Evolutionary conservation across 2,888 invertebrate genomes (phyloP).

Genomic region (Drosophila affinis): DNA sequence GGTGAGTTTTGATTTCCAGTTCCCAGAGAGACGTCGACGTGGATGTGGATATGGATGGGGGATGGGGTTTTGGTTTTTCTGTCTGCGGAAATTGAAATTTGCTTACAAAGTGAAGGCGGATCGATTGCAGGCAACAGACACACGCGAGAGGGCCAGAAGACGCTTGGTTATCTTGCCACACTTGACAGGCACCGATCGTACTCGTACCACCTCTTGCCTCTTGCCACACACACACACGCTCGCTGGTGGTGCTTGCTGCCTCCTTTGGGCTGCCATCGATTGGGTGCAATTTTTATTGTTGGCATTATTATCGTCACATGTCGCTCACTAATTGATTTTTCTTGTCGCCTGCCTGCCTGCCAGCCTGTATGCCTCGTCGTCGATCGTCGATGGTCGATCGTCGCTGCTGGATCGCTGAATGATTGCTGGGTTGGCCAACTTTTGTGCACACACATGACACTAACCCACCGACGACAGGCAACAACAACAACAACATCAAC

Average conservation of each 20-base stretch:
- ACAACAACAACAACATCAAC: slow-evolving; percentile 25
- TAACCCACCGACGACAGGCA: slow-evolving; percentile 62
- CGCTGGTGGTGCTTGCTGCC: slow-evolving; percentile 35
- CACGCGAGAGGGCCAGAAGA: slow-evolving; percentile 24
- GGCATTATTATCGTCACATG: slow-evolving; percentile 84
- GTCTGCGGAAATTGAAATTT: slow-evolving; percentile 64
- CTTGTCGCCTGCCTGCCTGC: slow-evolving; percentile 83
- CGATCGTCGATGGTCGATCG: slow-evolving; percentile 54
- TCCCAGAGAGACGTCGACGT: slow-evolving; percentile 14
- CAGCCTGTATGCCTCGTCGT: background rate
- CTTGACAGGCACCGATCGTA: slow-evolving; percentile 27
- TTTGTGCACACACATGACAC: slow-evolving; percentile 77
- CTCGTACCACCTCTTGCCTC: slow-evolving; percentile 18
- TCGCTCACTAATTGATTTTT: slow-evolving; percentile 84
- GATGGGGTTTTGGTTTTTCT: background rate
- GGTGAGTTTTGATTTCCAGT: slow-evolving; percentile 49
- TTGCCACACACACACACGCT: background rate
- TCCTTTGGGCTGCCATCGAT: slow-evolving; percentile 44
- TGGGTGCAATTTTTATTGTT: slow-evolving; percentile 74
- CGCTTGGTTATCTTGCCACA: slow-evolving; percentile 28
- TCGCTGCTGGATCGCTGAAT: slow-evolving; percentile 66
- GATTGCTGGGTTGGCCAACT: slow-evolving; percentile 62
- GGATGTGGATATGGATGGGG: background rate
- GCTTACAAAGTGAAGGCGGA: slow-evolving; percentile 67
- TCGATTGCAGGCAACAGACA: slow-evolving; percentile 61